Evolutionary conservation across 1,140 invertebrate genomes (phyloP).

Genomic region (Drosophila bocqueti): DNA sequence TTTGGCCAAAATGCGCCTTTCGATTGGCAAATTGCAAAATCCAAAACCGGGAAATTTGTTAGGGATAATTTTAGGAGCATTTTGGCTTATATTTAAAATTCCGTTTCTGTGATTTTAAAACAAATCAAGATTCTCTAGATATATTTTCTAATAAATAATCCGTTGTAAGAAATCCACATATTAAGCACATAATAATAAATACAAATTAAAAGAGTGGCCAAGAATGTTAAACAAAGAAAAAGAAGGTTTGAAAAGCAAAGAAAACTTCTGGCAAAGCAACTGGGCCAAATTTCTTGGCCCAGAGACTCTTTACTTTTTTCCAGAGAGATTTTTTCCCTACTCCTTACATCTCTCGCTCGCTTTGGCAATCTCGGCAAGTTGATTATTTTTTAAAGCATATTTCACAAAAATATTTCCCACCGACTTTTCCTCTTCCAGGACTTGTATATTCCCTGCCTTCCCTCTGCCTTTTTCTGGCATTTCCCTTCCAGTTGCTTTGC

Average conservation of each 20-base stretch:
- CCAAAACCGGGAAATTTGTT: not conserved
- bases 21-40: constrained; percentile 74
- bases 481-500: constrained; percentile 76
- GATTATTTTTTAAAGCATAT: constrained; percentile 83
- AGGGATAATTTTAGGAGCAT: not conserved
- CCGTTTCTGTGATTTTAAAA: no score
- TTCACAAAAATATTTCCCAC: constrained; percentile 37
- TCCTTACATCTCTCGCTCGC: constrained; percentile 4
- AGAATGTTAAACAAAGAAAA: constrained; percentile 8
- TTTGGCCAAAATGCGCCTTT: constrained; percentile 51
- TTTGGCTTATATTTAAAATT: not conserved
- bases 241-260: not conserved
- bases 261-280: constrained; percentile 39
- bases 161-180: not conserved
- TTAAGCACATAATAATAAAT: constrained; percentile 11
- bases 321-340: not conserved
- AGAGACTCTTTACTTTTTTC: constrained; percentile 4
- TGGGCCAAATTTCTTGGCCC: constrained; percentile 29
- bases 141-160: not conserved
- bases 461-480: constrained; percentile 26
- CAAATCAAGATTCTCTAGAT: not conserved
- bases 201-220: constrained; percentile 9
- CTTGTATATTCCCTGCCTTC: constrained; percentile 3
- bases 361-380: constrained; percentile 63
- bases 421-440: not conserved